These are phyloP conservation scores for Hartigia nigra DNA, from an alignment of 2,888 invertebrate species.

Conservation along the genomic window DNA sequence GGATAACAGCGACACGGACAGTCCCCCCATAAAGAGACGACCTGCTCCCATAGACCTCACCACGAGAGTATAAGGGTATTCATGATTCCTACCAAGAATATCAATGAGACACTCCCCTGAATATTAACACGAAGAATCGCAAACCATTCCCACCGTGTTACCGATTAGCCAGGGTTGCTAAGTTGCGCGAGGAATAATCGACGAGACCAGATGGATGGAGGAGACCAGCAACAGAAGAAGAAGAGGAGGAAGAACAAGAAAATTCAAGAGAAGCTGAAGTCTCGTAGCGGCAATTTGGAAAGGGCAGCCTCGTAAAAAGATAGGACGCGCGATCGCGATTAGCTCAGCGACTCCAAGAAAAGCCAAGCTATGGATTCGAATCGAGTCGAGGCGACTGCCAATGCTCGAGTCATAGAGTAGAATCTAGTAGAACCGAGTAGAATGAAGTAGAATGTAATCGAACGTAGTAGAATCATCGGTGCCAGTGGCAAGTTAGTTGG, in stretches of 20 bases:
- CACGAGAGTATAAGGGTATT: constrained; percentile 28
- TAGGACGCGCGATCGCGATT: neutral
- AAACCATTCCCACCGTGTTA: constrained; percentile 6
- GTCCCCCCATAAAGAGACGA: constrained; percentile 68
- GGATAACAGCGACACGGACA: constrained; percentile 64
- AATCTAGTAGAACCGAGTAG: no score
- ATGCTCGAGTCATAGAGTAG: neutral
- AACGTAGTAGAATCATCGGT: neutral
- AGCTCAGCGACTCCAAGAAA: neutral
- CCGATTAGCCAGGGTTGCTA: constrained; percentile 29
- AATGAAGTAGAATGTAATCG: neutral
- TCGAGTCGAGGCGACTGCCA: constrained; percentile 9
- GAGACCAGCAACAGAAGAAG: constrained; percentile 9
- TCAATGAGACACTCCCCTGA: constrained; percentile 16
- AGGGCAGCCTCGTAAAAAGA: neutral
- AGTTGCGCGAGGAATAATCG: constrained; percentile 41
- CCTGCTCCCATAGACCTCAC: constrained; percentile 52
- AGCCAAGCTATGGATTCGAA: neutral
- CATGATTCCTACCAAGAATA: neutral
- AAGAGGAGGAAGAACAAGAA: constrained; percentile 8
- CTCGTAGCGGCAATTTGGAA: neutral
- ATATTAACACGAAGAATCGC: constrained; percentile 32
- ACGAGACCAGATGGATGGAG: constrained; percentile 4
- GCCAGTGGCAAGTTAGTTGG: neutral
- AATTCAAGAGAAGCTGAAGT: constrained; percentile 6